Evolutionary conservation across 2,113 vertebrate genomes (phyloP).

Genomic region (Python bivittatus): DNA sequence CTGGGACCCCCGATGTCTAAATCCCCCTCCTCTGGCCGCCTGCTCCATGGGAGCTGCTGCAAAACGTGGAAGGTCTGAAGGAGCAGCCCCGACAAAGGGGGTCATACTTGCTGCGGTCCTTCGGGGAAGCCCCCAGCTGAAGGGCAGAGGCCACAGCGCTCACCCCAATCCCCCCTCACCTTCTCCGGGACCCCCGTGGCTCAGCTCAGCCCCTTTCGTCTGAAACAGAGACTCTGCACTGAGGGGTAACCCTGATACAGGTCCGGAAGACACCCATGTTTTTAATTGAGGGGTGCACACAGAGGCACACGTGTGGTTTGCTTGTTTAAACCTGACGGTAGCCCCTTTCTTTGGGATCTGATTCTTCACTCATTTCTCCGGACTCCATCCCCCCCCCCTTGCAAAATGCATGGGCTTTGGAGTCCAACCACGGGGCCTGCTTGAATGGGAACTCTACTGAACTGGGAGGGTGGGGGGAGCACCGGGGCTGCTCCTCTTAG

Average conservation of each 20-base stretch:
- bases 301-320: background rate
- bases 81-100: background rate
- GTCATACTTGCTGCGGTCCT: too few species aligned
- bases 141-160: background rate
- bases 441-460: background rate
- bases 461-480: background rate
- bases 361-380: background rate
- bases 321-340: background rate
- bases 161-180: background rate
- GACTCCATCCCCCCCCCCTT: background rate
- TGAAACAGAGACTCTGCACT: background rate
- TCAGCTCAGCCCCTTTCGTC: background rate
- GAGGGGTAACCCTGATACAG: background rate
- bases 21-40: background rate
- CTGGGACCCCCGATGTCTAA: background rate
- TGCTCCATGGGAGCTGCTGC: background rate
- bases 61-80: background rate
- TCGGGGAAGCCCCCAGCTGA: too few species aligned
- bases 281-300: background rate
- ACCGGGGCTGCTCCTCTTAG: background rate
- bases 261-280: background rate
- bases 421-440: background rate
- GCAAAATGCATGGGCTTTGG: background rate
- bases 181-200: too few species aligned
- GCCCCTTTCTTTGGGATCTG: background rate